Conservation (phyloP, 2,888 invertebrate genomes). For the Drosophila pseudotalamancana region DNA sequence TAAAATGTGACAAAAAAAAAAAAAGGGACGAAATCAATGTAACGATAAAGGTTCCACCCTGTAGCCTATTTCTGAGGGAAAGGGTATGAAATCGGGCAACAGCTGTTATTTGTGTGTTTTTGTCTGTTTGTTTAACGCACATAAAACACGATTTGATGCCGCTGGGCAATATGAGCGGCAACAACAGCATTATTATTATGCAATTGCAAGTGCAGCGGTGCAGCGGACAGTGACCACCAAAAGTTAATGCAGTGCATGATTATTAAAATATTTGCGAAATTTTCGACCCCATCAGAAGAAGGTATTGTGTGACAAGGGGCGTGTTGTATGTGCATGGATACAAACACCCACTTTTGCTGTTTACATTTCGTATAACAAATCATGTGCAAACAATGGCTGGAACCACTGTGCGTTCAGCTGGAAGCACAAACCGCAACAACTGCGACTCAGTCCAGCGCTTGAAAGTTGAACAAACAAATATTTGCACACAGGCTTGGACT, state of each 20-base stretch:
- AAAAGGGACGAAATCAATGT: too few relatives aligned
- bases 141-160: constrained; percentile 38
- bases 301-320: constrained; percentile 3
- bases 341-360: constrained; percentile 27
- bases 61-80: background rate
- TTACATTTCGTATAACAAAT: constrained; percentile 71
- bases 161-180: constrained; percentile 28
- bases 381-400: constrained; percentile 67
- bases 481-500: constrained; percentile 44
- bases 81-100: constrained; percentile 2
- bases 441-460: constrained; percentile 6
- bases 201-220: constrained; percentile 69
- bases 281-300: constrained; percentile 9
- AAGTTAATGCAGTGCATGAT: constrained; percentile 70
- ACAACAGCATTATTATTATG: constrained; percentile 68
- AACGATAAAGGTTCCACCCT: too few relatives aligned
- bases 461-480: constrained; percentile 59
- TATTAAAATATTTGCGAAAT: constrained; percentile 68
- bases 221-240: constrained; percentile 48
- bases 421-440: constrained; percentile 25
- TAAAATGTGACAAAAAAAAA: too few relatives aligned
- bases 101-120: background rate
- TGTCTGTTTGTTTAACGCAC: constrained; percentile 26
- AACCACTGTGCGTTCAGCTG: constrained; percentile 31
- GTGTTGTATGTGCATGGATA: background rate